Percentiles rank a stretch among this genome's conserved stretches.
These are phyloP conservation scores for Peromyscus leucopus DNA, from an alignment of 2,113 vertebrate species.

Conservation along the genomic window DNA sequence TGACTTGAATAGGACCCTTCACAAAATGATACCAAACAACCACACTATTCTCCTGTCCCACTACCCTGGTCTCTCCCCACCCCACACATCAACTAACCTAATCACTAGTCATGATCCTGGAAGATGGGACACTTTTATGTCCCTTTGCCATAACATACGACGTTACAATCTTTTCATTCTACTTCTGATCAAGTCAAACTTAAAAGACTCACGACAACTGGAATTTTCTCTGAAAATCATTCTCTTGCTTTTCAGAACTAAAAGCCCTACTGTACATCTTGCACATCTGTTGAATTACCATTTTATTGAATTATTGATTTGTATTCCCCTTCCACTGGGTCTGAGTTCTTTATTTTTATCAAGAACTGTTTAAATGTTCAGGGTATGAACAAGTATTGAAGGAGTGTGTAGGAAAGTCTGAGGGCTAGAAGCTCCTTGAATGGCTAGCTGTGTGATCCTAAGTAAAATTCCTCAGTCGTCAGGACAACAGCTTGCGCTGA, in stretches of 20 bases:
- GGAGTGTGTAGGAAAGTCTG: neutral
- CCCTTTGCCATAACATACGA: neutral
- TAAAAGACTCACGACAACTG: neutral
- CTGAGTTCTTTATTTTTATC: neutral
- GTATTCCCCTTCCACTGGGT: neutral
- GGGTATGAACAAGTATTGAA: neutral
- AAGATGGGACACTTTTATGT: neutral
- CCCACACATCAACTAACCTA: neutral
- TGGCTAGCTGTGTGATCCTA: neutral
- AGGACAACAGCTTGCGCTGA: constrained; percentile 42
- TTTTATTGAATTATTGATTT: neutral
- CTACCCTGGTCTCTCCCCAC: rapidly evolving
- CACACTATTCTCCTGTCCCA: neutral
- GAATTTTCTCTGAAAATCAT: neutral
- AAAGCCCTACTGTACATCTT: neutral
- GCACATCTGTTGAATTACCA: neutral
- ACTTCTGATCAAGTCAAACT: neutral
- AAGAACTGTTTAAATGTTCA: neutral
- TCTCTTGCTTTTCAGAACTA: neutral
- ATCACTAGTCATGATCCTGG: neutral
- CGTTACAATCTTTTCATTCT: neutral
- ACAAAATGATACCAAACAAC: neutral
- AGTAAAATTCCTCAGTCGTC: constrained; percentile 35
- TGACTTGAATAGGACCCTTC: neutral
- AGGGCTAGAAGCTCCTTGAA: neutral